Percentiles rank a stretch among this genome's conserved stretches.
phyloP scores from a whole-genome alignment of 2,888 invertebrate genomes.

The Hypena proboscidalis region DNA sequence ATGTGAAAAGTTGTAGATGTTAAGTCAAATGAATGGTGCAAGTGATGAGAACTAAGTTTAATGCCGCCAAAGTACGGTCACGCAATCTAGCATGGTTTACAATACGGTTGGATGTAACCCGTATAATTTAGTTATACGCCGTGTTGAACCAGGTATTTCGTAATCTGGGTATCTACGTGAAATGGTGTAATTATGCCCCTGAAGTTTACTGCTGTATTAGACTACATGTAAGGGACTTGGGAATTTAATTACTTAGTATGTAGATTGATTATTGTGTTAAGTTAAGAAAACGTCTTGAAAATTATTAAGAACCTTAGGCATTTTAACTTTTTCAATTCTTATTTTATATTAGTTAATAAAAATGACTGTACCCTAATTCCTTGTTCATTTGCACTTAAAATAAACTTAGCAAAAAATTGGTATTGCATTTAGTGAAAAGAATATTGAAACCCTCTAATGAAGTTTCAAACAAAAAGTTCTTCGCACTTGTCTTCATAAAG shows the following conservation, averaged over 20 bases:
- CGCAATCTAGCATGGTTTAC: conserved; percentile 10
- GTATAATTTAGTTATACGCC: conserved; percentile 9
- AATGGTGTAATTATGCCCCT: conserved; percentile 4
- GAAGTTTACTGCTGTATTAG: conserved; percentile 7
- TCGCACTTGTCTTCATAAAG: no score
- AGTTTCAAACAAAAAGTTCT: no score
- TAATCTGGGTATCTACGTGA: conserved; percentile 7
- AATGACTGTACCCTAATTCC: no score
- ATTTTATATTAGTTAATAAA: no score
- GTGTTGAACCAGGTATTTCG: conserved; percentile 9
- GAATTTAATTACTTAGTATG: not conserved
- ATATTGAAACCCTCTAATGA: no score
- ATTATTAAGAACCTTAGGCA: no score
- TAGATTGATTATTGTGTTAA: not conserved
- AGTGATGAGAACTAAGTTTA: conserved; percentile 28
- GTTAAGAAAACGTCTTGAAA: no score
- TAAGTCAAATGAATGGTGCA: conserved; percentile 42
- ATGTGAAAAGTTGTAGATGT: conserved; percentile 55
- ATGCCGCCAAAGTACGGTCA: conserved; percentile 15
- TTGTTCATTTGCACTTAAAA: no score
- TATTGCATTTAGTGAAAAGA: no score
- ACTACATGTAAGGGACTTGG: not conserved
- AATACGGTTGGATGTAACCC: conserved; percentile 2
- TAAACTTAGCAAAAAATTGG: no score
- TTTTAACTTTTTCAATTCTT: no score